A percentile compares a stretch with the other conserved stretches of the same genome.
Conservation (phyloP, 2,113 vertebrate species). For the Catagonus wagneri region DNA sequence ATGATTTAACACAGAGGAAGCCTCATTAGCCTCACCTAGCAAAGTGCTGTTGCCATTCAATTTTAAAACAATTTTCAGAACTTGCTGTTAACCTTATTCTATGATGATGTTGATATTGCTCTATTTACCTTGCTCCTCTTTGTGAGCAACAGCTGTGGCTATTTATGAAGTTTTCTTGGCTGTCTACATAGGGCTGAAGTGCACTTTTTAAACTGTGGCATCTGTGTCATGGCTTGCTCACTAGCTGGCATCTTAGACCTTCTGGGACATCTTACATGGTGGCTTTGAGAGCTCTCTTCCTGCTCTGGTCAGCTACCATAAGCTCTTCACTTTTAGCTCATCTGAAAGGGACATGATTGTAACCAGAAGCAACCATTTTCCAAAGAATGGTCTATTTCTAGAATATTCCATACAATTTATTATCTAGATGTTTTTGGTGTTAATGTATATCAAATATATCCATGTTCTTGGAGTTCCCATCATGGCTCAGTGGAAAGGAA, state of each 20-base stretch:
- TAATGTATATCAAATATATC: constrained; percentile 2
- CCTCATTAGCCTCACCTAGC: constrained; percentile 26
- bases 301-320: constrained; percentile 38
- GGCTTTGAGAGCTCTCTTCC: constrained; percentile 63
- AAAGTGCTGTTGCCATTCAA: not conserved
- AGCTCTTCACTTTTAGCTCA: constrained; percentile 51
- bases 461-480: not conserved
- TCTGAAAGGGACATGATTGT: constrained; percentile 35
- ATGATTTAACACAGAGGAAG: constrained; percentile 36
- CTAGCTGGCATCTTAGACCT: constrained; percentile 62
- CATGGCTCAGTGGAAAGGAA: too few relatives aligned
- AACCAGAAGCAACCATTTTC: not conserved
- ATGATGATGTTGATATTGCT: constrained; percentile 47
- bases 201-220: constrained; percentile 63
- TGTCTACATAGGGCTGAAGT: constrained; percentile 64
- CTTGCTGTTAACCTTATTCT: constrained; percentile 49
- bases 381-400: not conserved
- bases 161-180: constrained; percentile 75
- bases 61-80: constrained; percentile 62
- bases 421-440: not conserved
- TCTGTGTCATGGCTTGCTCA: constrained; percentile 28
- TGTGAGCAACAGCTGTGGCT: not conserved
- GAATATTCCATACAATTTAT: constrained; percentile 4
- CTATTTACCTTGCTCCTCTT: constrained; percentile 60
- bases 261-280: constrained; percentile 34